Evolutionary conservation across 1,140 invertebrate genomes (phyloP).

Genomic region (Calephelis nemesis): DNA sequence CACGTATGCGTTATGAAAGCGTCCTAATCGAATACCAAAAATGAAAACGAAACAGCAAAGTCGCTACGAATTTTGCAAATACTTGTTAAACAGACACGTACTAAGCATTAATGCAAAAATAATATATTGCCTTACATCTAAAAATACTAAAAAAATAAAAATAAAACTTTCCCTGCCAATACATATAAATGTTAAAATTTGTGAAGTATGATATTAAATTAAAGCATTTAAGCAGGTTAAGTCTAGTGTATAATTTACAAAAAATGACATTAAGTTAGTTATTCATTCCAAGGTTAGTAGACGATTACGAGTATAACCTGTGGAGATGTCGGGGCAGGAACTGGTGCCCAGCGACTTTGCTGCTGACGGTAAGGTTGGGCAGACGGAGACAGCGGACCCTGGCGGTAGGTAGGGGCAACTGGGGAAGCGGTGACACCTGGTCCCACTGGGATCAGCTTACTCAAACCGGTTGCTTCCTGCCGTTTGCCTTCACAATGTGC

Average conservation of each 20-base stretch:
- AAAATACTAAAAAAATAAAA: too few species aligned
- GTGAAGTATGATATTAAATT: too few species aligned
- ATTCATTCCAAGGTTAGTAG: background rate
- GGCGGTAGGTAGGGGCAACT: conserved; percentile 51
- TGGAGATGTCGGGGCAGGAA: conserved; percentile 66
- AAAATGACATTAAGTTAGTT: background rate
- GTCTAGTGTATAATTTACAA: background rate
- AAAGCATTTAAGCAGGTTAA: background rate
- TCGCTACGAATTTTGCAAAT: too few species aligned
- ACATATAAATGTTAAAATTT: too few species aligned
- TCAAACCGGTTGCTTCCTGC: conserved; percentile 56
- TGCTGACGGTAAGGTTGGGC: conserved; percentile 70
- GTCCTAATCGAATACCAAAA: too few species aligned
- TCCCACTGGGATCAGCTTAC: conserved; percentile 69
- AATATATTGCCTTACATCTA: too few species aligned
- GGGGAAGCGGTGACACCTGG: conserved; percentile 54
- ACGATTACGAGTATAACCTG: conserved; percentile 49
- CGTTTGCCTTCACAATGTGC: conserved; percentile 56
- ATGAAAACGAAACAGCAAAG: too few species aligned
- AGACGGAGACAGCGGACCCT: conserved; percentile 59
- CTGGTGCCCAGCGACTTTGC: conserved; percentile 66
- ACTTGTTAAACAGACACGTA: too few species aligned
- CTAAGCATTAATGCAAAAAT: too few species aligned
- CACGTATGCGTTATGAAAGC: too few species aligned
- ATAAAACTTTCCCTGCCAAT: too few species aligned